phyloP scores from a whole-genome alignment of 2,113 vertebrate genomes.

The Oreotrochilus melanogaster region DNA sequence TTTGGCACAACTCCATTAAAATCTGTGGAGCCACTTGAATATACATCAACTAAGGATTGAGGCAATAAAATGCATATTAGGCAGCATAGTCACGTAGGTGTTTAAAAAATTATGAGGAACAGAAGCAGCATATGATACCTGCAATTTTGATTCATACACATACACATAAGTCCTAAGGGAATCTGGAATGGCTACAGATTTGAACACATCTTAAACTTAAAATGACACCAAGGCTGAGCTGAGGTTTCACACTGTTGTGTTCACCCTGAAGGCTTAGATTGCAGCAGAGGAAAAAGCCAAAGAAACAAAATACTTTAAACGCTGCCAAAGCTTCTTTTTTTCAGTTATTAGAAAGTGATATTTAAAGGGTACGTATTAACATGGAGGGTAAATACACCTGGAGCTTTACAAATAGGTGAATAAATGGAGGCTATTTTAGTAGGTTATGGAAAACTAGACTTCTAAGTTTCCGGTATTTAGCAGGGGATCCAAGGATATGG shows the following conservation, averaged over 20 bases:
- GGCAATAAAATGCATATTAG: constrained; percentile 11
- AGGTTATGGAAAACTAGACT: neutral
- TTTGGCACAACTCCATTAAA: constrained; percentile 51
- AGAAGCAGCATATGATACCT: neutral
- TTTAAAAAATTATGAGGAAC: constrained; percentile 42
- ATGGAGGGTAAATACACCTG: neutral
- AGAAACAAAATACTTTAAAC: neutral
- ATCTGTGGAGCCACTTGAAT: constrained; percentile 25
- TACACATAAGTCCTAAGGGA: neutral
- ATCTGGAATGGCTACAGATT: neutral
- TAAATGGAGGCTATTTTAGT: neutral
- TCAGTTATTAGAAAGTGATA: neutral
- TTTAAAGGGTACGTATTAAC: neutral
- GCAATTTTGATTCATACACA: constrained; percentile 17
- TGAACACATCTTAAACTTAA: neutral
- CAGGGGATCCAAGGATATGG: constrained; percentile 9
- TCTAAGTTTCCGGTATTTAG: constrained; percentile 18
- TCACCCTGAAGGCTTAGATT: neutral
- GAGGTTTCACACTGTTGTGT: neutral
- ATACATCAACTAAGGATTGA: constrained; percentile 10
- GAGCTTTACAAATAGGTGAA: neutral
- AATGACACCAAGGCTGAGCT: neutral
- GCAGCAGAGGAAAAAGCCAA: neutral
- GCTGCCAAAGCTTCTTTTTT: neutral
- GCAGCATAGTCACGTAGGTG: neutral